Evolutionary conservation across 2,113 vertebrate genomes (phyloP).

Genomic region (Tympanuchus pallidicinctus): DNA sequence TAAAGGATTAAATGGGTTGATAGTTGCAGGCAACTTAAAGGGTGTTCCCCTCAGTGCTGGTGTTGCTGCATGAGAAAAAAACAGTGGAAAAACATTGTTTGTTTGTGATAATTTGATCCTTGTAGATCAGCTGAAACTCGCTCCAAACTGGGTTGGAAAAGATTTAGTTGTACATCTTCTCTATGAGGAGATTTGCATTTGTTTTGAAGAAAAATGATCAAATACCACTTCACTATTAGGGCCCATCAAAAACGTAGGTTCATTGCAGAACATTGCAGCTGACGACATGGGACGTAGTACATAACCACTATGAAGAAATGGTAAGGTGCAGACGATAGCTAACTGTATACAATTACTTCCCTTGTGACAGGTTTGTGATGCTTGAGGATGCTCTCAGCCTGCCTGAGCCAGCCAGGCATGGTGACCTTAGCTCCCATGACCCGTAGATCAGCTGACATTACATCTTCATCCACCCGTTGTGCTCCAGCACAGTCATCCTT

Average conservation of each 20-base stretch:
- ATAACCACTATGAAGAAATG: not conserved
- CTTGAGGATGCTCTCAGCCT: not conserved
- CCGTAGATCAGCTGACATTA: not conserved
- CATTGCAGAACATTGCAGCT: not conserved
- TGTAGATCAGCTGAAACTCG: not conserved
- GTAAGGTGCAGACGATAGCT: not conserved
- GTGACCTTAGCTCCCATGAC: not conserved
- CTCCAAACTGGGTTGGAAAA: not conserved
- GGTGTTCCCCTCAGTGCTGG: not conserved
- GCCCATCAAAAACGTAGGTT: not conserved
- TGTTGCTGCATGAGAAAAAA: not conserved
- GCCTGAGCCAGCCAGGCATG: rapidly evolving
- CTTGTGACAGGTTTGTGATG: conserved; percentile 6
- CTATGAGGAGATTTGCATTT: not conserved
- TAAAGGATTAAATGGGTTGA: conserved; percentile 70
- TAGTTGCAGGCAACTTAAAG: conserved; percentile 35
- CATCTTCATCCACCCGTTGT: not conserved
- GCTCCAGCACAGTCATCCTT: not conserved
- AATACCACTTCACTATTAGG: not conserved
- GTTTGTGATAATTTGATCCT: not conserved
- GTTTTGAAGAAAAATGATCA: not conserved
- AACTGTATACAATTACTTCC: not conserved
- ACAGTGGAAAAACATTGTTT: not conserved
- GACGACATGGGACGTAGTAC: not conserved
- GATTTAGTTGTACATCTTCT: not conserved